phyloP scores from a whole-genome alignment of 2,888 invertebrate species.

The Cheilosia vulpina region DNA sequence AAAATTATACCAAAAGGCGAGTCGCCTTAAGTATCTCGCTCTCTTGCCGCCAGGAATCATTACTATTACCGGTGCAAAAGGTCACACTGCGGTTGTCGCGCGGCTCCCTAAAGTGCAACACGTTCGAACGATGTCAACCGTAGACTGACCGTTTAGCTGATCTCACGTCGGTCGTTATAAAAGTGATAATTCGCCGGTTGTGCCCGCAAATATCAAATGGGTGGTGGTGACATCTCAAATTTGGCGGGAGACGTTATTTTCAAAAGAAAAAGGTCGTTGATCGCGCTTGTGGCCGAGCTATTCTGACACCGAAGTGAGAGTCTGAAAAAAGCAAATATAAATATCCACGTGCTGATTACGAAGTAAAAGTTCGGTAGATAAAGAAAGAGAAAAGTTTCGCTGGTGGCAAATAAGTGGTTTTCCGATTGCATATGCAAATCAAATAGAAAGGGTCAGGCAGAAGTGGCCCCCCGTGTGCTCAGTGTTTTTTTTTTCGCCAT shows the following conservation, averaged over 20 bases:
- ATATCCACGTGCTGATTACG: background rate
- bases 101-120: slow-evolving; percentile 2
- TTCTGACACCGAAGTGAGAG: slow-evolving; percentile 5
- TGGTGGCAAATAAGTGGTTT: slow-evolving; percentile 8
- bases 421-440: slow-evolving; percentile 34
- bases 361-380: slow-evolving; percentile 32
- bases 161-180: background rate
- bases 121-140: slow-evolving; percentile 8
- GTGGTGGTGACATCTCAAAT: slow-evolving; percentile 41
- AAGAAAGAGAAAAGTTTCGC: slow-evolving; percentile 8
- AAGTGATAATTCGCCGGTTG: background rate
- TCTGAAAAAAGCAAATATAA: background rate
- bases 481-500: background rate
- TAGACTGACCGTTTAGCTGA: slow-evolving; percentile 9
- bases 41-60: background rate
- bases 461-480: slow-evolving; percentile 1
- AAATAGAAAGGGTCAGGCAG: slow-evolving; percentile 22
- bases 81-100: slow-evolving; percentile 25
- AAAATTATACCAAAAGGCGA: slow-evolving; percentile 5
- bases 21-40: background rate
- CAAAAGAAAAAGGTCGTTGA: slow-evolving; percentile 4
- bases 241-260: slow-evolving; percentile 53
- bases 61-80: slow-evolving; percentile 44
- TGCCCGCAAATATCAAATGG: slow-evolving; percentile 19
- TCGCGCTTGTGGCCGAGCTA: background rate